A percentile compares a stretch with the other conserved stretches of the same genome.
These are phyloP conservation scores for Capitulum mitella DNA, from an alignment of 2,888 invertebrate species.

Conservation along the genomic window DNA sequence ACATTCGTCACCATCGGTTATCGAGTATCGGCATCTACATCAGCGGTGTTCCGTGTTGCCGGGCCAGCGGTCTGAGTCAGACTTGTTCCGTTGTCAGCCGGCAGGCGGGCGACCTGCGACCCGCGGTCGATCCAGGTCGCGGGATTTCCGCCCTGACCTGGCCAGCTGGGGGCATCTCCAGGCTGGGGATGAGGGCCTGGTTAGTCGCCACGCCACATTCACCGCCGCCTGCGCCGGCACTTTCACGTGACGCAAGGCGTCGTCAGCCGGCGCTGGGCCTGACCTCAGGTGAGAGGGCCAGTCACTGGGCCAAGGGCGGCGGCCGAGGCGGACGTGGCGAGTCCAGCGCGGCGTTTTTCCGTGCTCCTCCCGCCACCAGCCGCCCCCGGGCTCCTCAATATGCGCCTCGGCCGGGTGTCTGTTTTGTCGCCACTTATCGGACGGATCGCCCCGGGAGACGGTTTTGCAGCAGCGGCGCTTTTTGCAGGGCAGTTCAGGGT, in stretches of 20 bases:
- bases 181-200: too few relatives aligned
- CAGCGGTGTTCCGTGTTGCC: too few relatives aligned
- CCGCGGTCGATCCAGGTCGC: too few relatives aligned
- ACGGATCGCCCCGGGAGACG: not conserved
- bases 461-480: not conserved
- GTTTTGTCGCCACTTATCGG: not conserved
- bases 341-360: too few relatives aligned
- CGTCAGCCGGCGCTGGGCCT: not conserved
- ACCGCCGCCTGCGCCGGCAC: not conserved
- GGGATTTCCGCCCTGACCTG: too few relatives aligned
- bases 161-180: too few relatives aligned
- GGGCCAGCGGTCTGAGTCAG: too few relatives aligned
- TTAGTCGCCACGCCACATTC: not conserved
- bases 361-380: not conserved
- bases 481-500: too few relatives aligned
- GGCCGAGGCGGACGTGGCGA: not conserved
- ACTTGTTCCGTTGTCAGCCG: too few relatives aligned
- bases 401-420: not conserved
- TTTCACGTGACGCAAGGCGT: conserved; percentile 14
- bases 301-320: not conserved
- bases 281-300: conserved; percentile 9
- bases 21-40: too few relatives aligned
- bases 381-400: not conserved
- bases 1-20: too few relatives aligned
- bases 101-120: too few relatives aligned